A percentile compares a stretch with the other conserved stretches of the same genome.
phyloP scores from a whole-genome alignment of 2,113 vertebrate species.

The Bucco capensis region DNA sequence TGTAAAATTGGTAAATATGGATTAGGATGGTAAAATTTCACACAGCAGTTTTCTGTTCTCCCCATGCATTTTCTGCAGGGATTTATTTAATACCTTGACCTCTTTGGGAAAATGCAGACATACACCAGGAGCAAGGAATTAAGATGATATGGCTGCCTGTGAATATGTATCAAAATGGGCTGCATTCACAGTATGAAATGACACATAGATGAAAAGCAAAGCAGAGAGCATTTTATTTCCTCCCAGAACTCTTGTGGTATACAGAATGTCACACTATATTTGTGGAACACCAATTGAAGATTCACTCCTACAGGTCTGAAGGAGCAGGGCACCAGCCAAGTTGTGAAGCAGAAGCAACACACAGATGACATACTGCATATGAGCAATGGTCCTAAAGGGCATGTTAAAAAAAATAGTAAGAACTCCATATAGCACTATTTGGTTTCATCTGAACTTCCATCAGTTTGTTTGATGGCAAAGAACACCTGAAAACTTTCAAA shows the following conservation, averaged over 20 bases:
- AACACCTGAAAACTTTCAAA: not conserved
- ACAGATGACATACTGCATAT: not conserved
- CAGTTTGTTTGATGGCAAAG: not conserved
- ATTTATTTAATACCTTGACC: constrained; percentile 55
- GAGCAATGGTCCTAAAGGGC: not conserved
- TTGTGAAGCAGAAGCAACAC: not conserved
- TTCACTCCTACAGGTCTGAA: not conserved
- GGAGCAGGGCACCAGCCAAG: not conserved
- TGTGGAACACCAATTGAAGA: not conserved
- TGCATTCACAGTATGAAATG: constrained; percentile 3
- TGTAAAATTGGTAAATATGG: constrained; percentile 21
- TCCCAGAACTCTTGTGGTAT: not conserved
- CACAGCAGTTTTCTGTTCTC: not conserved
- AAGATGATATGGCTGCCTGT: constrained; percentile 3
- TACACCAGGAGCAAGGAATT: constrained; percentile 36
- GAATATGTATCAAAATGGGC: constrained; percentile 24
- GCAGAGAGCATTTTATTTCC: not conserved
- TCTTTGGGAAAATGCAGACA: constrained; percentile 30
- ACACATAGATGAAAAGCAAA: constrained; percentile 7
- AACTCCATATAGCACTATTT: not conserved
- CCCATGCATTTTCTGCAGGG: not conserved
- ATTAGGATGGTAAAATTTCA: constrained; percentile 40
- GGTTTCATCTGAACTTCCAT: not conserved
- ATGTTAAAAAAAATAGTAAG: not conserved
- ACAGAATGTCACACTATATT: not conserved